Conservation (phyloP, 2,888 invertebrate genomes). For the Phlogophora meticulosa region DNA sequence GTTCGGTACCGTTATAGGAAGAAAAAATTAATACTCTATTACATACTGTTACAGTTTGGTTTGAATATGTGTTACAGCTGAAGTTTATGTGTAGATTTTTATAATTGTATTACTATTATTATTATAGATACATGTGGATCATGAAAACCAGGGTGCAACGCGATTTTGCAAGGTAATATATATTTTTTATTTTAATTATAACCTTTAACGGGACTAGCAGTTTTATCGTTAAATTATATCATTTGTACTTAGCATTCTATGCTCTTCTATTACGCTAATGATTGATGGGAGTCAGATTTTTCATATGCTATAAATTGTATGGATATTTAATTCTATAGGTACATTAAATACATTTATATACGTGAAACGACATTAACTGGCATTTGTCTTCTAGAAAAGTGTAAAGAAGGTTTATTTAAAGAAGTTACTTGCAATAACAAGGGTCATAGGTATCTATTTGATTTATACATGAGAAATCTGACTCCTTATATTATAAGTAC, state of each 20-base stretch:
- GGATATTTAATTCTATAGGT: slow-evolving; percentile 54
- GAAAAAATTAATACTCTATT: slow-evolving; percentile 90
- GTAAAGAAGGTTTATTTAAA: slow-evolving; percentile 47
- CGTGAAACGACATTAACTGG: slow-evolving; percentile 43
- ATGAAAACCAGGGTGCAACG: slow-evolving; percentile 91
- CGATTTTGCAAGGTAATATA: slow-evolving; percentile 83
- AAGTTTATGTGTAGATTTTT: slow-evolving; percentile 88
- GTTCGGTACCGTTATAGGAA: slow-evolving; percentile 90
- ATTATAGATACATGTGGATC: slow-evolving; percentile 88
- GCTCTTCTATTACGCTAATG: slow-evolving; percentile 89
- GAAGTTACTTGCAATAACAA: slow-evolving; percentile 53
- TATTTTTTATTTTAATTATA: slow-evolving; percentile 75
- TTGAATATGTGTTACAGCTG: slow-evolving; percentile 91
- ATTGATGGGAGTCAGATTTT: slow-evolving; percentile 87
- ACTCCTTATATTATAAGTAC: slow-evolving; percentile 81
- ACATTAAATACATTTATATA: slow-evolving; percentile 43
- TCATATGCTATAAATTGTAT: slow-evolving; percentile 68
- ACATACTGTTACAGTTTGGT: slow-evolving; percentile 90
- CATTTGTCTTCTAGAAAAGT: slow-evolving; percentile 57
- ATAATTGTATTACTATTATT: slow-evolving; percentile 88
- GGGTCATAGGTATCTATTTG: slow-evolving; percentile 40
- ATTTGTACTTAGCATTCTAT: slow-evolving; percentile 90
- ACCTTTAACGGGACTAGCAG: slow-evolving; percentile 88
- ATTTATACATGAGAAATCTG: slow-evolving; percentile 79
- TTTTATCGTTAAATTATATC: slow-evolving; percentile 87